Conservation (phyloP, 92 coral and sea anemone genomes). For the Phenganax subtilis region DNA sequence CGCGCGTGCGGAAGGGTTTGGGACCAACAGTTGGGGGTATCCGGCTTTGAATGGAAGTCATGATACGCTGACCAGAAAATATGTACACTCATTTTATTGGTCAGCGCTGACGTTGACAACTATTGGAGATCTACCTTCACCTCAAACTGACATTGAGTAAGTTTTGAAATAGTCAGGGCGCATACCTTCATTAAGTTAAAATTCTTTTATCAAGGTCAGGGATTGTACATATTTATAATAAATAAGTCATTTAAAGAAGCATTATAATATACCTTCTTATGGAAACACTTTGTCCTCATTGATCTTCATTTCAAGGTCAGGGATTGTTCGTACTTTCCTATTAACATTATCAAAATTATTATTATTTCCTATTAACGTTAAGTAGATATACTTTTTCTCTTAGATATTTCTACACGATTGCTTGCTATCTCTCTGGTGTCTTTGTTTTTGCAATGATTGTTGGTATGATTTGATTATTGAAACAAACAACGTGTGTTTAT, state of each 20-base stretch:
- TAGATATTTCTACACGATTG: background rate
- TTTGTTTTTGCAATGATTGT: slow-evolving; percentile 38
- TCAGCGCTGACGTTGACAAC: slow-evolving; percentile 87
- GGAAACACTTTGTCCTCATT: too few relatives aligned
- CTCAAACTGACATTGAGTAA: slow-evolving; percentile 60
- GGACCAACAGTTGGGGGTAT: slow-evolving; percentile 81
- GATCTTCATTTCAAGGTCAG: background rate
- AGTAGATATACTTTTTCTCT: background rate
- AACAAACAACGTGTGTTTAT: background rate
- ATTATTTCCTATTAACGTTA: background rate
- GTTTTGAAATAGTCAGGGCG: background rate
- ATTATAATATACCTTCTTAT: too few relatives aligned
- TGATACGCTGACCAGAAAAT: slow-evolving; percentile 68
- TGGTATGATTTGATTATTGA: background rate
- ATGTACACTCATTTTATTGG: slow-evolving; percentile 90
- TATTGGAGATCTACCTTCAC: slow-evolving; percentile 87
- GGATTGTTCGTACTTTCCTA: background rate
- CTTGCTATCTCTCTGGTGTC: slow-evolving; percentile 27
- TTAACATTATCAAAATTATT: background rate
- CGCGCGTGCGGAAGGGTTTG: slow-evolving; percentile 89
- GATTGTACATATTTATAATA: too few relatives aligned
- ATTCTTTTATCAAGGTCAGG: too few relatives aligned
- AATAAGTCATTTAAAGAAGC: too few relatives aligned
- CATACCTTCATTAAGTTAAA: too few relatives aligned
- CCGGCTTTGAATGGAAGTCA: slow-evolving; percentile 71